Base-by-base conservation (phyloP, 1,140 invertebrate genomes). In the Pseudomyrmex cubaensis region DNA sequence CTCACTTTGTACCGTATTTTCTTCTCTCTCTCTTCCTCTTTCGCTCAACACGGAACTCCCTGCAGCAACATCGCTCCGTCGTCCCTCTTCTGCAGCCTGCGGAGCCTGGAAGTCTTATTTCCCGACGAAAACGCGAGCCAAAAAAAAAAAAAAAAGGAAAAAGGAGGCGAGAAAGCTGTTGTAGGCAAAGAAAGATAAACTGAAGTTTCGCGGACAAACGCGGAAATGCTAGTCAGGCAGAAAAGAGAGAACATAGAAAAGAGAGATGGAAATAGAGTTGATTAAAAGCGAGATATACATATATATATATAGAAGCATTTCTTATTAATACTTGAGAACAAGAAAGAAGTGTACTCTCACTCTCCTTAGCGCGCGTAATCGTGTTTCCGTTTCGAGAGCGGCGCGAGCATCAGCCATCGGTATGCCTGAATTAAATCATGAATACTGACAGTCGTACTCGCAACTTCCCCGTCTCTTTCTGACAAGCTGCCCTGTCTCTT, bases 401-500 rank as follows among this genome's bases (percentile, higher is more conserved):
- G 35, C 35, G 7, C 35, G 35, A 4, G 12, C 35, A 59, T 25
- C 35, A 52, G 20, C 10, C 35, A 46, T 70, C 46, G 66, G 46
- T 59, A 48, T 61, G 66, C 12, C 44, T 35, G 35, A 80, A 80
- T 80, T 80, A 72, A 80, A 80, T 80, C 66, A 59, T 61, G 66
- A 69, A 72, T 80, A 70, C 66, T 56, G 54, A 70, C 66, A 20
- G 52, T 70, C 15, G 64, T 50, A 69, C 25, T 63, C 67, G 20
- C 52, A 61, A 63, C 50, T 84, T 52, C 12, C 52, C 46, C 5
- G 50, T 69, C 85, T 86, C 85, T 86, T 74, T 84, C 80, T 63
- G 70, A 85, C 25, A 59, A 35, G 48, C 22, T 48, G 62, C 70
- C 50, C 67, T 8, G 69, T 52, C 61, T 64, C 57, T 25, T 59